Conservation (phyloP, 2,797 vertebrate species). For the Propithecus deckenii region DNA sequence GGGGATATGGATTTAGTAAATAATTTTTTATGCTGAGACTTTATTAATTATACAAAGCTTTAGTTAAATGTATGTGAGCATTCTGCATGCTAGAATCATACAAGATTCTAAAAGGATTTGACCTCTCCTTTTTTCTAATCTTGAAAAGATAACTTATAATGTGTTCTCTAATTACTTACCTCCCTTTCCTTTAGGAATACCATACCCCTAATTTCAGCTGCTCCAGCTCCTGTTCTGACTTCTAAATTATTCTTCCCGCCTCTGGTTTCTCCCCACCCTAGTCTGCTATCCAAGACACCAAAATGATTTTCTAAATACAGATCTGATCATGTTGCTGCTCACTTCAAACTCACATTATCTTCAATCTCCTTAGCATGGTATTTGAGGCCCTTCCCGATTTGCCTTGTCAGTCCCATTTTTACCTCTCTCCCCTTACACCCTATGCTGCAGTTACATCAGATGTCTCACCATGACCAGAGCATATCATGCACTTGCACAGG, state of each 20-base stretch:
- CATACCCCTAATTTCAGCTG: neutral
- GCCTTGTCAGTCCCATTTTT: neutral
- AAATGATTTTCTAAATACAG: neutral
- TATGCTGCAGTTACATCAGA: neutral
- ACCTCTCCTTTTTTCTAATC: neutral
- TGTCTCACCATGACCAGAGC: neutral
- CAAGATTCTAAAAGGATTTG: neutral
- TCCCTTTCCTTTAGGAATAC: neutral
- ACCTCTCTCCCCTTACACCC: neutral
- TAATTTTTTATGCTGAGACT: neutral
- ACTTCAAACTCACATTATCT: neutral
- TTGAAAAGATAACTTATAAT: neutral
- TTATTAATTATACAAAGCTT: slow-evolving; percentile 2
- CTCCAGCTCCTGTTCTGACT: neutral
- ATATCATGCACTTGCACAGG: neutral
- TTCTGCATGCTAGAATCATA: neutral
- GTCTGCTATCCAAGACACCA: neutral
- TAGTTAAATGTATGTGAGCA: neutral
- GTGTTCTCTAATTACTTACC: neutral
- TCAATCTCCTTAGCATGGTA: neutral
- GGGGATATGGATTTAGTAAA: neutral
- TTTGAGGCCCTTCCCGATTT: neutral
- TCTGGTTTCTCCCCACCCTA: neutral
- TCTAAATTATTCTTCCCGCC: neutral
- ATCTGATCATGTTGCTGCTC: neutral